Evolutionary conservation across 1,140 invertebrate genomes (phyloP), one percentile per base, ranked within the genome.

Genomic region (Cherax destructor): DNA sequence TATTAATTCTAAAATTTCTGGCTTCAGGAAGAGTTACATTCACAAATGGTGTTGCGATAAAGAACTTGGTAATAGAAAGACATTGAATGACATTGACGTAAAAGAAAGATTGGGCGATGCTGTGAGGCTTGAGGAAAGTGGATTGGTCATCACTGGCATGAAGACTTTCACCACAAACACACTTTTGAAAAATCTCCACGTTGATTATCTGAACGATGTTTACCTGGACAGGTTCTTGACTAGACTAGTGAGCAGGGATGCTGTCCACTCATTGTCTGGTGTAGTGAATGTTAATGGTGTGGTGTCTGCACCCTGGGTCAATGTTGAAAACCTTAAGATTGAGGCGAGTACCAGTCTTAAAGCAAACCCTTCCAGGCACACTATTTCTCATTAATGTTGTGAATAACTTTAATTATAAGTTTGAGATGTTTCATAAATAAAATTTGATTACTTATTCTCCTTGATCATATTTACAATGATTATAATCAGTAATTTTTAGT

Each of bases 221-320:
- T 21, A 52, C 11, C 24, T 88, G 13, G 77, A 81, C 30, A n/a
- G 5, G 21, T 81, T 74, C 65, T 78, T 88, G 41, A 61, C 21
- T 2, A 30, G 50, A 13, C 47, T 52, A 4, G 79, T 88, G 21
- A 61, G 21, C 18, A 61, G 65, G 0, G 83, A 83, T 30, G 11
- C 41, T 18, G 47, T 61, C 4, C 77, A 74, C 52, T 52, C 11
- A 1, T 21, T 88, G 9, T 72, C 50, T 30, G 61, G 65, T 47
- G 9, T 11, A 0, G 41, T 81, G 1, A 81, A 41, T 47, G 65
- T 88, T 10, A 5, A 56, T 10, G 87, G 87, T 21, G n/a, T 72
- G 1, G 50, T 88, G 13, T 56, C 49, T 74, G 78, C 87, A 18
- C 87, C 87, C 0, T 83, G 78, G 79, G 13, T 83, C 41, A 83